Evolutionary conservation across 2,113 vertebrate species (phyloP).

Genomic region (Mohoua ochrocephala): DNA sequence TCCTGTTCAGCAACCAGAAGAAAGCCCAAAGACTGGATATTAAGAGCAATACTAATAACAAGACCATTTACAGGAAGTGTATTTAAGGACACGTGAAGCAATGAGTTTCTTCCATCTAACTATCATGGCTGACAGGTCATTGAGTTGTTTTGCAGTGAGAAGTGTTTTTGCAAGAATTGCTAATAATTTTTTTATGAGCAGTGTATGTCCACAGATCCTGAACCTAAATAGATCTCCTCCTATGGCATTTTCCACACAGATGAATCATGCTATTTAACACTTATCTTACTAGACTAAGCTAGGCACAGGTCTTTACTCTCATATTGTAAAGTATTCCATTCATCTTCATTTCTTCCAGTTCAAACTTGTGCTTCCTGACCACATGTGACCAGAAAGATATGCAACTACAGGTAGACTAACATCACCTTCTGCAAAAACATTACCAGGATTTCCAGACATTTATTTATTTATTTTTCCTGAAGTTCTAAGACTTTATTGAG

Average conservation of each 20-base stretch:
- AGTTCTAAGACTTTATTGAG: background rate
- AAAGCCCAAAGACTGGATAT: background rate
- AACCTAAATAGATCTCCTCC: background rate
- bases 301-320: background rate
- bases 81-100: background rate
- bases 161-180: background rate
- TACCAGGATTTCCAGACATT: background rate
- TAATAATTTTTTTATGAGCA: background rate
- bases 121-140: background rate
- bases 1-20: background rate
- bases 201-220: background rate
- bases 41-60: background rate
- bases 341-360: background rate
- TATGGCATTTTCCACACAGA: background rate
- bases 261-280: background rate
- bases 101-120: background rate
- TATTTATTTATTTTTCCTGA: background rate
- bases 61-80: background rate
- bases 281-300: background rate
- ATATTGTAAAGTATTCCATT: background rate
- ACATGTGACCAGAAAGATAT: background rate
- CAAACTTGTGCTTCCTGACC: background rate
- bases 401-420: background rate
- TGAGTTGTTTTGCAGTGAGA: background rate
- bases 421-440: background rate